A percentile compares a stretch with the other conserved stretches of the same genome.
These are phyloP conservation scores for Drosophila sordidula DNA, from an alignment of 2,888 invertebrate species.

Conservation along the genomic window DNA sequence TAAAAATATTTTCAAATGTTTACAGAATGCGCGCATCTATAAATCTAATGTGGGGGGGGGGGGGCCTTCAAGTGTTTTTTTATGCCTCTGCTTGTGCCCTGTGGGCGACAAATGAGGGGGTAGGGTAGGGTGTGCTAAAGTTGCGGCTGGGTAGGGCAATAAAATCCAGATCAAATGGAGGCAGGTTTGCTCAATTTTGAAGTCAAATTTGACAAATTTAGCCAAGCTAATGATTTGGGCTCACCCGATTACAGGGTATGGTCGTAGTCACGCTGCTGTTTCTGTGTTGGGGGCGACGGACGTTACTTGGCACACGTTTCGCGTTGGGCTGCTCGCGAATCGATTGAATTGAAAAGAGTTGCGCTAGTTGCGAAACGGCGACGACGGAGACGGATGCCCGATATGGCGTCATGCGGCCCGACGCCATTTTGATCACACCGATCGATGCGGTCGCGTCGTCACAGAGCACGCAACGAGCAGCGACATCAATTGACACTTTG, in stretches of 20 bases:
- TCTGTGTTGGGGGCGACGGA: slow-evolving; percentile 22
- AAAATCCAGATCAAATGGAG: too few species aligned
- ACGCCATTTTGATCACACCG: slow-evolving; percentile 51
- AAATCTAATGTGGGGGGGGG: slow-evolving; percentile 27
- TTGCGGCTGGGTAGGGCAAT: neutral
- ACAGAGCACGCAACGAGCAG: slow-evolving; percentile 26
- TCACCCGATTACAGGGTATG: slow-evolving; percentile 15
- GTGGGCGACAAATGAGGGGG: neutral
- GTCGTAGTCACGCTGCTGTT: neutral
- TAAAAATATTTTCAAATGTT: slow-evolving; percentile 45
- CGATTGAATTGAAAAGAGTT: slow-evolving; percentile 56
- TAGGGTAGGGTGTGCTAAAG: neutral
- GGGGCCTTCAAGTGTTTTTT: slow-evolving; percentile 32
- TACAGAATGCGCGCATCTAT: slow-evolving; percentile 41
- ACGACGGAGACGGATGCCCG: slow-evolving; percentile 26
- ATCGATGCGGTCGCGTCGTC: slow-evolving; percentile 41
- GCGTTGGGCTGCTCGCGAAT: slow-evolving; percentile 35
- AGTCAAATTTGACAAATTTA: too few species aligned
- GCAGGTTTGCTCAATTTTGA: too few species aligned
- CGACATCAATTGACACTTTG: slow-evolving; percentile 63
- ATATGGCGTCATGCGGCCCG: slow-evolving; percentile 52
- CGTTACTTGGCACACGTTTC: slow-evolving; percentile 69
- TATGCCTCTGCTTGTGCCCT: slow-evolving; percentile 1
- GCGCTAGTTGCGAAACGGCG: slow-evolving; percentile 17
- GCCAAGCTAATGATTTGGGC: neutral